Percentiles rank a stretch among this genome's conserved stretches.
Conservation (phyloP, 2,888 invertebrate species). For the Hypena proboscidalis region DNA sequence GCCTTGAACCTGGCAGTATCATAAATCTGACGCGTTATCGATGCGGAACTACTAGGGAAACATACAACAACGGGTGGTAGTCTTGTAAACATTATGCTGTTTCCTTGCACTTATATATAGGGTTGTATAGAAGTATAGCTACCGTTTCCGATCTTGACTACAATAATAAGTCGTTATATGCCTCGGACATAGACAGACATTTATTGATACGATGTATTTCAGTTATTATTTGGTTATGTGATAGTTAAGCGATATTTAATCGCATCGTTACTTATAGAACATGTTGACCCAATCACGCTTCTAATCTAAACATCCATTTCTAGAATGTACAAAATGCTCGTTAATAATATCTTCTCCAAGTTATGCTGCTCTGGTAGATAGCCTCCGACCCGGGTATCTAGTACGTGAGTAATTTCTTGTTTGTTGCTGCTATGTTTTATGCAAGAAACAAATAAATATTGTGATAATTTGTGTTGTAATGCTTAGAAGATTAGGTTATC, state of each 20-base stretch:
- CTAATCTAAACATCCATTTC: slow-evolving; percentile 45
- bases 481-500: too few relatives aligned
- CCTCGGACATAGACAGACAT: too few relatives aligned
- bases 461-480: background rate
- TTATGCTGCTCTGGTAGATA: slow-evolving; percentile 58
- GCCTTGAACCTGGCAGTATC: background rate
- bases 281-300: slow-evolving; percentile 19
- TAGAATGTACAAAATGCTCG: slow-evolving; percentile 45
- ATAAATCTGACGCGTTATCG: background rate
- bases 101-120: too few relatives aligned
- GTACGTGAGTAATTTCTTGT: slow-evolving; percentile 26
- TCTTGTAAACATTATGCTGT: slow-evolving; percentile 3
- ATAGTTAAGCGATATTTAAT: background rate
- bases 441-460: slow-evolving; percentile 12
- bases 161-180: too few relatives aligned
- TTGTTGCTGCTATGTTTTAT: slow-evolving; percentile 32
- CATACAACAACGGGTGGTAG: slow-evolving; percentile 4
- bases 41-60: slow-evolving; percentile 6
- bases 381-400: slow-evolving; percentile 52
- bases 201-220: too few relatives aligned
- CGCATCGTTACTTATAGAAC: slow-evolving; percentile 2
- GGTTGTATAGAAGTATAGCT: too few relatives aligned
- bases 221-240: too few relatives aligned
- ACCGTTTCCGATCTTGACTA: too few relatives aligned
- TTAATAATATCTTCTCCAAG: slow-evolving; percentile 32